Conservation (phyloP, 2,888 invertebrate species). For the Notodonta dromedarius region DNA sequence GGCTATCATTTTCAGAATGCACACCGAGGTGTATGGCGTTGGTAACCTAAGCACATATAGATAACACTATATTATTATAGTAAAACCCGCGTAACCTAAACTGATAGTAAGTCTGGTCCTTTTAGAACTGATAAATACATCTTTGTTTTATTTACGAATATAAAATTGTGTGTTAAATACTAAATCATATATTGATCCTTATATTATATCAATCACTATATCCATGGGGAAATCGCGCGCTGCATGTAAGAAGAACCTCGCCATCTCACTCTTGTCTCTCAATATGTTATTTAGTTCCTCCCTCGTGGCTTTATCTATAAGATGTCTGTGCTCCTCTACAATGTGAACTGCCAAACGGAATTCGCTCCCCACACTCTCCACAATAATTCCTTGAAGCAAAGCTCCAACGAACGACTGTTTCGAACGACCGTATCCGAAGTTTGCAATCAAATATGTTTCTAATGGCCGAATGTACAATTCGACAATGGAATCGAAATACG, state of each 20-base stretch:
- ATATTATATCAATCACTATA: no score
- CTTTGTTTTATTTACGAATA: no score
- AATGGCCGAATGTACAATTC: constrained; percentile 47
- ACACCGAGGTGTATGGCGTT: no score
- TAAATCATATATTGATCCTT: no score
- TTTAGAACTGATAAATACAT: no score
- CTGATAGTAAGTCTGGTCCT: no score
- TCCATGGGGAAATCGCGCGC: no score
- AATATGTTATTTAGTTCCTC: constrained; percentile 14
- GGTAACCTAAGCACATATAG: no score
- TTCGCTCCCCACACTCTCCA: constrained; percentile 16
- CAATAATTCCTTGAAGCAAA: constrained; percentile 21
- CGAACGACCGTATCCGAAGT: constrained; percentile 11
- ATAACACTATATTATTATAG: no score
- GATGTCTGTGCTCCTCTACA: constrained; percentile 1
- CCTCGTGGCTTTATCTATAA: constrained; percentile 1
- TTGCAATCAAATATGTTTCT: constrained; percentile 29
- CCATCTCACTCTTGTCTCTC: constrained; percentile 6
- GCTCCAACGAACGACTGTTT: constrained; percentile 14
- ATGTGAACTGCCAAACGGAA: constrained; percentile 26
- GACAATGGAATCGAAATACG: constrained; percentile 54
- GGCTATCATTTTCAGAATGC: no score
- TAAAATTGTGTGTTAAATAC: no score
- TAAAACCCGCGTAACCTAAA: no score
- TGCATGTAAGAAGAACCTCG: constrained; percentile 13